Conservation (phyloP, 2,888 invertebrate genomes). For the Mimumesa dahlbomi region DNA sequence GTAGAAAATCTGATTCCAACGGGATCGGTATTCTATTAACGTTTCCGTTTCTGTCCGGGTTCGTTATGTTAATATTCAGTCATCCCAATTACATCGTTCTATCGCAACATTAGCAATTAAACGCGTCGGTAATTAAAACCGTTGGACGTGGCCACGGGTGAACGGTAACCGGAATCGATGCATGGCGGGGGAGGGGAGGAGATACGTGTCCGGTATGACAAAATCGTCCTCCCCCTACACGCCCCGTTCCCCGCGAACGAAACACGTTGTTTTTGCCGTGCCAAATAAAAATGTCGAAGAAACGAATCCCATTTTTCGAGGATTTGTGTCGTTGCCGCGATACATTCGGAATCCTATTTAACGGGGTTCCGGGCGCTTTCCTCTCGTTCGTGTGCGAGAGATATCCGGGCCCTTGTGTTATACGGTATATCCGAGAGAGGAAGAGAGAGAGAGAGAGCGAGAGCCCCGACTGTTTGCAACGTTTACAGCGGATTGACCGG, state of each 20-base stretch:
- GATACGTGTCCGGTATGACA: no score
- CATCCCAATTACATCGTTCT: background rate
- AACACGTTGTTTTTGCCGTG: no score
- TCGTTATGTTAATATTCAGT: conserved; percentile 7
- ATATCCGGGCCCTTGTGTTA: no score
- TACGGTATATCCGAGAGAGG: background rate
- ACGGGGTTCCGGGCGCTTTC: no score
- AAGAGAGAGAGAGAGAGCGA: background rate
- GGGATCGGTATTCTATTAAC: background rate
- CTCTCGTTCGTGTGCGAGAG: no score
- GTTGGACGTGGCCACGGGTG: conserved; percentile 17
- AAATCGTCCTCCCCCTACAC: no score
- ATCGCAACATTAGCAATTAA: background rate
- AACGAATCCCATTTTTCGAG: conserved; percentile 5
- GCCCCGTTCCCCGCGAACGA: no score
- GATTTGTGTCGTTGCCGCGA: conserved; percentile 1
- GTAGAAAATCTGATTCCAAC: conserved; percentile 11
- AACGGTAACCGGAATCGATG: conserved; percentile 15
- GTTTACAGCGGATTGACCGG: conserved; percentile 52
- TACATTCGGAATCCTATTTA: conserved; percentile 4
- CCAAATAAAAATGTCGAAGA: background rate
- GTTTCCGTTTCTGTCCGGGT: background rate
- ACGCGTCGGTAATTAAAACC: conserved; percentile 1
- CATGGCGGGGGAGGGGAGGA: no score
- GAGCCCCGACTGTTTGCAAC: conserved; percentile 20